Evolutionary conservation across 2,888 invertebrate genomes (phyloP).

Genomic region (Acleris holmiana): DNA sequence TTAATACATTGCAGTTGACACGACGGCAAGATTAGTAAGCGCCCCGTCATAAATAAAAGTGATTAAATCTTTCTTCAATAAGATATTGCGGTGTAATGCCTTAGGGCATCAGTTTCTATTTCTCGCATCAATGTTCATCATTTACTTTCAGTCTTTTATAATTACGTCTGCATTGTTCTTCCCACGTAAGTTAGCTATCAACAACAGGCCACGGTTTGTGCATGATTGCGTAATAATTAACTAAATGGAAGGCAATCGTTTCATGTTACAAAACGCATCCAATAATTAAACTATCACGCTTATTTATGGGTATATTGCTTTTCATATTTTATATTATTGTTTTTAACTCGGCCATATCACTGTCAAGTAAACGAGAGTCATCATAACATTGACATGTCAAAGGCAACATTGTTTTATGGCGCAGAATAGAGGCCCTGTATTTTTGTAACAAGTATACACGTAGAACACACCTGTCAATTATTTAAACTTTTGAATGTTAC

Average conservation of each 20-base stretch:
- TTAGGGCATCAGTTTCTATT: not conserved
- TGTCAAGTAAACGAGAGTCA: too few species aligned
- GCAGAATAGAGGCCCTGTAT: too few species aligned
- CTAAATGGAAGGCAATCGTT: not conserved
- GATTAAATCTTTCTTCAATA: slow-evolving; percentile 1
- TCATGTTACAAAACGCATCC: too few species aligned
- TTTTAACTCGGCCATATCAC: too few species aligned
- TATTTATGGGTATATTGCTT: too few species aligned
- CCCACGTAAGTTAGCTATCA: slow-evolving; percentile 13
- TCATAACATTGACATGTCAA: too few species aligned
- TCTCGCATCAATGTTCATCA: slow-evolving; percentile 5
- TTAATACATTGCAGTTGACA: slow-evolving; percentile 2
- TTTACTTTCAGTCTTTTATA: not conserved
- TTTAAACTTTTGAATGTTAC: not conserved
- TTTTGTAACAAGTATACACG: not conserved
- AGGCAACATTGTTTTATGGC: too few species aligned
- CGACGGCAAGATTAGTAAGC: slow-evolving; percentile 4
- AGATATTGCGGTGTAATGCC: slow-evolving; percentile 4
- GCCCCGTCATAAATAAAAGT: slow-evolving; percentile 1
- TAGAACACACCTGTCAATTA: not conserved
- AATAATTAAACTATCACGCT: too few species aligned
- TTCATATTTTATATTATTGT: too few species aligned
- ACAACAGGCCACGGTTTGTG: slow-evolving; percentile 4
- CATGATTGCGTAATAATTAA: slow-evolving; percentile 11
- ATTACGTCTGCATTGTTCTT: slow-evolving; percentile 14